These are phyloP conservation scores for Petrolisthes cinctipes DNA, from an alignment of 2,888 invertebrate species.

Conservation along the genomic window DNA sequence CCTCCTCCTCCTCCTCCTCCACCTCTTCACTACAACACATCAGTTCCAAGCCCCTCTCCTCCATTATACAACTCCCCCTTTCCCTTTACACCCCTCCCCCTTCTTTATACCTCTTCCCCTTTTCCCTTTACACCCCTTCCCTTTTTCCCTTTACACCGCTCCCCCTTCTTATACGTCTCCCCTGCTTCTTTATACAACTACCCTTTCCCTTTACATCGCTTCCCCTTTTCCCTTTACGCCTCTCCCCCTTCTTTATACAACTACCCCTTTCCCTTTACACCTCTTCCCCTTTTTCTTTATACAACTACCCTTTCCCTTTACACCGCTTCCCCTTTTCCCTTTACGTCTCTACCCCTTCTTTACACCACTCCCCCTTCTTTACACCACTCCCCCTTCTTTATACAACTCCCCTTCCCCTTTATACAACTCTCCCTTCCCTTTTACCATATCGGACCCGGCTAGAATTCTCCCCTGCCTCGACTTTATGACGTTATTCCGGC, in stretches of 20 bases:
- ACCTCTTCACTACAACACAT: neutral
- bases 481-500: constrained; percentile 31
- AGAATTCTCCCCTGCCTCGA: constrained; percentile 2
- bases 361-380: neutral
- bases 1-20: neutral
- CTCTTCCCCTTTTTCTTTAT: neutral
- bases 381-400: neutral
- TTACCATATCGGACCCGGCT: neutral
- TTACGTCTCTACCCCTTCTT: too few relatives aligned
- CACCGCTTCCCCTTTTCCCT: neutral
- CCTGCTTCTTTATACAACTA: neutral
- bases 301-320: neutral
- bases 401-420: neutral
- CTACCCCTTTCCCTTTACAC: neutral
- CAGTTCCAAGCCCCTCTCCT: neutral
- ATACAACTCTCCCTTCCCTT: neutral
- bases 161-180: neutral
- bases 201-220: neutral
- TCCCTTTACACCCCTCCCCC: neutral
- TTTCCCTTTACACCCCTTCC: neutral
- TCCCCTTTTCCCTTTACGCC: neutral
- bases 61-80: neutral
- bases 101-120: neutral
- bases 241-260: neutral
- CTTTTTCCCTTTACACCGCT: neutral